phyloP scores from a whole-genome alignment of 2,888 invertebrate species.

The Eupeodes luniger region DNA sequence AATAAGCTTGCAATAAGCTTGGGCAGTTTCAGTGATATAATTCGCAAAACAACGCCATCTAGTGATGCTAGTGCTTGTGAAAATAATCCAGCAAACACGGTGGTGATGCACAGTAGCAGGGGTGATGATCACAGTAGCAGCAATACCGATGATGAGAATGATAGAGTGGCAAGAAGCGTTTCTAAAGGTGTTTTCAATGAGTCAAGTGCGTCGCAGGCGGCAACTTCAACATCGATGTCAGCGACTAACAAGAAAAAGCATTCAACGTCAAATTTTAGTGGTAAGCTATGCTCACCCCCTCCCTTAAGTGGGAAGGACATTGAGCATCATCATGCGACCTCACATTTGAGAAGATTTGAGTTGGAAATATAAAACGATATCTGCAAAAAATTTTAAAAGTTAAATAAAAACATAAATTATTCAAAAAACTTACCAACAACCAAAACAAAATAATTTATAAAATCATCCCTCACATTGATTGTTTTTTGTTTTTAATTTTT shows the following conservation, averaged over 20 bases:
- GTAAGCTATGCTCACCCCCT: slow-evolving; percentile 83
- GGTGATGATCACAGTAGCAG: slow-evolving; percentile 75
- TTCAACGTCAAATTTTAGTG: slow-evolving; percentile 71
- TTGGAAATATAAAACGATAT: slow-evolving; percentile 82
- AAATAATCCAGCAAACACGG: slow-evolving; percentile 78
- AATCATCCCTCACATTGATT: slow-evolving; percentile 32
- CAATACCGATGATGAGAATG: slow-evolving; percentile 74
- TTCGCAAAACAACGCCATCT: slow-evolving; percentile 84
- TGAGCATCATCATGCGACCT: slow-evolving; percentile 83
- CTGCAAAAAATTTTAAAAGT: slow-evolving; percentile 9
- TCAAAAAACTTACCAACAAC: slow-evolving; percentile 22
- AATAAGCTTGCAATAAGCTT: slow-evolving; percentile 78
- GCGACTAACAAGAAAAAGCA: slow-evolving; percentile 53
- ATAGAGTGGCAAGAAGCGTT: slow-evolving; percentile 72
- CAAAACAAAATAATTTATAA: slow-evolving; percentile 24
- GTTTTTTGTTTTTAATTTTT: slow-evolving; percentile 39
- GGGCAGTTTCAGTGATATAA: slow-evolving; percentile 79
- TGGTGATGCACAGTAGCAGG: slow-evolving; percentile 63
- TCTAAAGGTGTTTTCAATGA: slow-evolving; percentile 32
- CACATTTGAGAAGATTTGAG: slow-evolving; percentile 88
- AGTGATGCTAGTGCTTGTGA: slow-evolving; percentile 83
- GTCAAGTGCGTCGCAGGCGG: slow-evolving; percentile 13
- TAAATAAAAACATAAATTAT: slow-evolving; percentile 4
- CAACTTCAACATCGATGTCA: not conserved
- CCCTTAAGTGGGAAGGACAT: slow-evolving; percentile 90